phyloP scores from a whole-genome alignment of 2,888 invertebrate genomes.

The Lacanobia oleracea region DNA sequence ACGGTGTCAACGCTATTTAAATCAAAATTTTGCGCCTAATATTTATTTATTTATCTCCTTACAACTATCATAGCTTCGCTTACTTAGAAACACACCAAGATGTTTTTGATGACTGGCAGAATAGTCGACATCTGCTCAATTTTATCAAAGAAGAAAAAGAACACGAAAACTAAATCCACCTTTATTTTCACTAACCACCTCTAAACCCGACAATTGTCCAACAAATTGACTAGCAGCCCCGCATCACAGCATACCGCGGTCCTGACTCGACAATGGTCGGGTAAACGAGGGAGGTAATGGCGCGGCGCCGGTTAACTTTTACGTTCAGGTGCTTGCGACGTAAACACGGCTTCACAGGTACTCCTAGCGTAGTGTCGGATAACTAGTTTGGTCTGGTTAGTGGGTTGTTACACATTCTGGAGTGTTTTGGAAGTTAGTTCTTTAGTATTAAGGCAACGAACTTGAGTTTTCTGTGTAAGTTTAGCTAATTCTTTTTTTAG shows the following conservation, averaged over 20 bases:
- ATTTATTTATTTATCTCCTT: too few relatives aligned
- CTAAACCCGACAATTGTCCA: background rate
- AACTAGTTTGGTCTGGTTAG: slow-evolving; percentile 10
- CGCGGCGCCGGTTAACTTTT: slow-evolving; percentile 77
- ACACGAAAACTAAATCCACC: background rate
- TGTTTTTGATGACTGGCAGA: too few relatives aligned
- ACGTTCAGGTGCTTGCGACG: slow-evolving; percentile 71
- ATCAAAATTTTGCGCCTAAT: too few relatives aligned
- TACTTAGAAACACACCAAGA: too few relatives aligned
- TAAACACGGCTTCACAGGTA: slow-evolving; percentile 68
- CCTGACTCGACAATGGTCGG: slow-evolving; percentile 70
- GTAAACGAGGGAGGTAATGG: slow-evolving; percentile 82
- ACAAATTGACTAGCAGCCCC: background rate
- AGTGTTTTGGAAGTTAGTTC: background rate
- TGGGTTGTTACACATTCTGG: background rate
- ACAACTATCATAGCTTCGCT: too few relatives aligned
- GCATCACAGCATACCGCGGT: slow-evolving; percentile 55
- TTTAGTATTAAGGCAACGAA: too few relatives aligned
- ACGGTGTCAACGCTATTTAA: too few relatives aligned
- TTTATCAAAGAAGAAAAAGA: background rate
- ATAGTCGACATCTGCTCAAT: too few relatives aligned
- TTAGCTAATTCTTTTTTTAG: too few relatives aligned
- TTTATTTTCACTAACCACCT: background rate
- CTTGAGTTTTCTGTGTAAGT: too few relatives aligned
- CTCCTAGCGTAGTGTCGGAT: slow-evolving; percentile 15